These are phyloP conservation scores for Trididemnum miniatum DNA, from an alignment of 23 tunicate genomes.

Conservation along the genomic window DNA sequence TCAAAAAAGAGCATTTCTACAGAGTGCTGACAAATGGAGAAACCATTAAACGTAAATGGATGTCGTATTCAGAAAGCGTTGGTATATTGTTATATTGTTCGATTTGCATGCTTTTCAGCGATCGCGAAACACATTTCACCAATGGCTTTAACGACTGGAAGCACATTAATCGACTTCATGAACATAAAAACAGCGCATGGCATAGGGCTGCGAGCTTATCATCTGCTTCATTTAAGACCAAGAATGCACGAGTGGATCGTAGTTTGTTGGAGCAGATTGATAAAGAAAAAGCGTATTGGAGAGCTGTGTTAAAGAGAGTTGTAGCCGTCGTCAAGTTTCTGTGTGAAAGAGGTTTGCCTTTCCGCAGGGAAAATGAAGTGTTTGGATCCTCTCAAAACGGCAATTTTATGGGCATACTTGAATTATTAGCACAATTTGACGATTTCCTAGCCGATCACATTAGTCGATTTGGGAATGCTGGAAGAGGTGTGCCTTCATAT, in stretches of 20 bases:
- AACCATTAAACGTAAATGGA: slow-evolving; percentile 23
- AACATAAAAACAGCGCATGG: slow-evolving; percentile 19
- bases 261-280: slow-evolving; percentile 29
- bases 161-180: slow-evolving; percentile 26
- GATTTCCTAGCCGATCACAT: slow-evolving; percentile 4
- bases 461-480: neutral
- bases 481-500: slow-evolving; percentile 1
- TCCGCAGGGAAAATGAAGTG: neutral
- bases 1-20: slow-evolving; percentile 15
- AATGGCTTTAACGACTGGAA: slow-evolving; percentile 21
- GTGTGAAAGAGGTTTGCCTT: slow-evolving; percentile 24
- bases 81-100: slow-evolving; percentile 14
- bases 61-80: slow-evolving; percentile 24
- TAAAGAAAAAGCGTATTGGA: slow-evolving; percentile 26
- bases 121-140: slow-evolving; percentile 24
- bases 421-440: neutral
- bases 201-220: slow-evolving; percentile 7
- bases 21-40: slow-evolving; percentile 26
- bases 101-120: slow-evolving; percentile 2
- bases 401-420: slow-evolving; percentile 13
- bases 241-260: slow-evolving; percentile 30
- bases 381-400: slow-evolving; percentile 8
- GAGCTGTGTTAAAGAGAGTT: slow-evolving; percentile 33
- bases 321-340: slow-evolving; percentile 22
- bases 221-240: slow-evolving; percentile 20